These are phyloP conservation scores for Hesperia comma DNA, from an alignment of 2,888 invertebrate genomes.

Conservation along the genomic window DNA sequence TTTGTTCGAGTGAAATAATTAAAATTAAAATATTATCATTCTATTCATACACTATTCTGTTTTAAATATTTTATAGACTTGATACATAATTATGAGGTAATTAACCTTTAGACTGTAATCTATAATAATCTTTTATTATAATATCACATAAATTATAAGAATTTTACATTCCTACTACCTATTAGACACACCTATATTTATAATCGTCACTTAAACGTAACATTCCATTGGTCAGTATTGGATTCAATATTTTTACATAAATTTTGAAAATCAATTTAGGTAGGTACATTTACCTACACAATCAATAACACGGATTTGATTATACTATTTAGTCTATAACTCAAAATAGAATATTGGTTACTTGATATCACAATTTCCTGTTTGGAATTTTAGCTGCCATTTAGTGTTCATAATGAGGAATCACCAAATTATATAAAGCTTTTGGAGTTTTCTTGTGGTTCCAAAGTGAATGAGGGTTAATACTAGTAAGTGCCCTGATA, in stretches of 20 bases:
- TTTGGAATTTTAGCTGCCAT: too few relatives aligned
- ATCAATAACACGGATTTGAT: conserved; percentile 5
- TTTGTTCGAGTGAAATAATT: too few relatives aligned
- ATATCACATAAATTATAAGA: conserved; percentile 22
- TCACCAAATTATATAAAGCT: neutral
- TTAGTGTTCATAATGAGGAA: neutral
- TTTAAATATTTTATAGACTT: conserved; percentile 14
- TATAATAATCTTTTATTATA: conserved; percentile 12
- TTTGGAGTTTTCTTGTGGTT: neutral
- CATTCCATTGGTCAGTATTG: conserved; percentile 35
- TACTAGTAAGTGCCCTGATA: neutral
- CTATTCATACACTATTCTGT: conserved; percentile 7
- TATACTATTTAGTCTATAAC: too few relatives aligned
- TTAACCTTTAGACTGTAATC: conserved; percentile 5
- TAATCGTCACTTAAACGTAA: conserved; percentile 19
- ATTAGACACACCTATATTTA: conserved; percentile 25
- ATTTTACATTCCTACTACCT: conserved; percentile 32
- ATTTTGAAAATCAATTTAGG: neutral
- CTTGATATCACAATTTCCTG: too few relatives aligned
- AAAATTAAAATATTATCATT: too few relatives aligned
- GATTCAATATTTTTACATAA: neutral
- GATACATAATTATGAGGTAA: conserved; percentile 10
- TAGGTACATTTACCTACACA: too few relatives aligned
- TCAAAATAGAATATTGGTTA: too few relatives aligned
- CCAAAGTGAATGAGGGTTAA: too few relatives aligned